Evolutionary conservation across 1,140 invertebrate genomes (phyloP).

Genomic region (Dermatophagoides farinae): DNA sequence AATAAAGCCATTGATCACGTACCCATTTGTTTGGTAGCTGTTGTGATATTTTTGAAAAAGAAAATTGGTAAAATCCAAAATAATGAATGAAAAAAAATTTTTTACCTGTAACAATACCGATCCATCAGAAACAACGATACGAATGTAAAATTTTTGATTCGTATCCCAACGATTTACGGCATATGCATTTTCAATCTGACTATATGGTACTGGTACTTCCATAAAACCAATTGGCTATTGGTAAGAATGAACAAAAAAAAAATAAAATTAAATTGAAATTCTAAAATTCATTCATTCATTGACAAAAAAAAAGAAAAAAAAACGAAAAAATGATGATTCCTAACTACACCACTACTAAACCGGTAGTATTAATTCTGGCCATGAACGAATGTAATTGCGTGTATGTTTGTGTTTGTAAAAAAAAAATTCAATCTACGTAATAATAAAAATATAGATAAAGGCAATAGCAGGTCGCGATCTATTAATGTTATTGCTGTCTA

Average conservation of each 20-base stretch:
- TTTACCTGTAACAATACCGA: constrained; percentile 47
- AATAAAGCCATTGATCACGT: constrained; percentile 63
- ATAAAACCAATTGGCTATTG: constrained; percentile 50
- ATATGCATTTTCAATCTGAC: constrained; percentile 54
- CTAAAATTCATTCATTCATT: neutral
- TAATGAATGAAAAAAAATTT: neutral
- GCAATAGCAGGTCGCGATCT: neutral
- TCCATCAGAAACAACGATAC: constrained; percentile 52
- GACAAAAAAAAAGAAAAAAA: too few species aligned
- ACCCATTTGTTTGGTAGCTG: constrained; percentile 21
- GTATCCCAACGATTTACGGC: constrained; percentile 55
- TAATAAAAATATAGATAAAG: neutral
- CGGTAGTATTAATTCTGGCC: neutral
- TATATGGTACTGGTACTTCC: constrained; percentile 47
- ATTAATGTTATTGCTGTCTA: neutral
- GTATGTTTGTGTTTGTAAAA: neutral
- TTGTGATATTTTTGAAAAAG: neutral
- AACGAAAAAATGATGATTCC: neutral
- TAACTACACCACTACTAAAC: neutral
- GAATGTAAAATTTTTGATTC: constrained; percentile 54
- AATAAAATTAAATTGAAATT: neutral
- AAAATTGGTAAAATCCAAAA: neutral
- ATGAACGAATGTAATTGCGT: neutral
- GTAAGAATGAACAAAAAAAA: constrained; percentile 27
- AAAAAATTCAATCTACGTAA: neutral